Evolutionary conservation across 2,888 invertebrate genomes (phyloP).

Genomic region (Caenorhabditis angaria): DNA sequence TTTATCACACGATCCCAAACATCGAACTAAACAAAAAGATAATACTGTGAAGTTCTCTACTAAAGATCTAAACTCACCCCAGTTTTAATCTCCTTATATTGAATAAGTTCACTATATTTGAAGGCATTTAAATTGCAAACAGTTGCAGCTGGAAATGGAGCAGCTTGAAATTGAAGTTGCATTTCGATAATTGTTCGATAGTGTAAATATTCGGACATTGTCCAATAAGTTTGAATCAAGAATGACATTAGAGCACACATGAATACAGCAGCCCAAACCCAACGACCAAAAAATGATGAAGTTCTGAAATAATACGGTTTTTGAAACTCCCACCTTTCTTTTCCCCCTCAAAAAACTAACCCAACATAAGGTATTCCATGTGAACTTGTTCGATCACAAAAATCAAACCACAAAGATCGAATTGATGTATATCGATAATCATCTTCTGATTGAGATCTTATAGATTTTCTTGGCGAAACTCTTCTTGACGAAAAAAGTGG

Average conservation of each 20-base stretch:
- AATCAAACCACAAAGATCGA: slow-evolving; percentile 61
- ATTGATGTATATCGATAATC: slow-evolving; percentile 38
- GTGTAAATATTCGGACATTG: slow-evolving; percentile 69
- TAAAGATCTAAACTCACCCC: slow-evolving; percentile 48
- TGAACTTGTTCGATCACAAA: slow-evolving; percentile 70
- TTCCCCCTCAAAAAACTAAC: slow-evolving; percentile 31
- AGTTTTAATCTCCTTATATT: slow-evolving; percentile 67
- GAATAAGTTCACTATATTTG: slow-evolving; percentile 62
- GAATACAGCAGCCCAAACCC: slow-evolving; percentile 53
- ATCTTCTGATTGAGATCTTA: slow-evolving; percentile 37
- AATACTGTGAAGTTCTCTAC: neutral
- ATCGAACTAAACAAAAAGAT: slow-evolving; percentile 55
- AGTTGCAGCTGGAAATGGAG: slow-evolving; percentile 51
- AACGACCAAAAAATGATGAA: slow-evolving; percentile 66
- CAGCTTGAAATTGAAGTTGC: slow-evolving; percentile 71
- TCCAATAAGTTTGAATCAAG: slow-evolving; percentile 70
- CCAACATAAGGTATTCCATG: slow-evolving; percentile 69
- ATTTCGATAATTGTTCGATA: slow-evolving; percentile 72
- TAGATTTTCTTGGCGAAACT: slow-evolving; percentile 44
- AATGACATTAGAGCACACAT: slow-evolving; percentile 68
- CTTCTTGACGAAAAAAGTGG: slow-evolving; percentile 39
- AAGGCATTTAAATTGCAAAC: slow-evolving; percentile 59
- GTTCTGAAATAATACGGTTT: slow-evolving; percentile 49
- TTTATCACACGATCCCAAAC: slow-evolving; percentile 69
- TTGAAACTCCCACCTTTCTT: neutral